Conservation (phyloP, 2,113 vertebrate genomes). For the Tachycineta bicolor region DNA sequence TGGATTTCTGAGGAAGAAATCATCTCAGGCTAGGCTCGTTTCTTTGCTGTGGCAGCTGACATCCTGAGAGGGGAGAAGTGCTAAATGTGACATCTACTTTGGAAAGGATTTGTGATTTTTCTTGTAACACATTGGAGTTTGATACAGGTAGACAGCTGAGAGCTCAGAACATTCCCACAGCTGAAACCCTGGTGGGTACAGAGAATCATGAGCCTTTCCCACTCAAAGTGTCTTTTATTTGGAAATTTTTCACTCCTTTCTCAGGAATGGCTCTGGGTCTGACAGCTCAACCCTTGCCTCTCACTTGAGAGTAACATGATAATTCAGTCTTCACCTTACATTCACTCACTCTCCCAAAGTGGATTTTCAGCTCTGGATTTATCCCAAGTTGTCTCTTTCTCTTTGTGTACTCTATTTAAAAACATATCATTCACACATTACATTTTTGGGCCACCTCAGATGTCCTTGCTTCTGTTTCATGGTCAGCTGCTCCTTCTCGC, state of each 20-base stretch:
- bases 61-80: background rate
- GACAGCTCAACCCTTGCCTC: background rate
- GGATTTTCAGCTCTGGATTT: background rate
- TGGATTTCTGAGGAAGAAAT: slow-evolving; percentile 13
- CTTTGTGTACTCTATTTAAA: background rate
- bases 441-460: slow-evolving; percentile 6
- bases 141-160: background rate
- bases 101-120: background rate
- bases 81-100: background rate
- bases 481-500: slow-evolving; percentile 34
- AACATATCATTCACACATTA: background rate
- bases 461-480: slow-evolving; percentile 35
- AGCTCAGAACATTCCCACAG: background rate
- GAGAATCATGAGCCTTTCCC: background rate
- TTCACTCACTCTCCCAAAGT: background rate
- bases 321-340: background rate
- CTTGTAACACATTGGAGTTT: background rate
- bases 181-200: background rate
- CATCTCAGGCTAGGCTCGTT: background rate
- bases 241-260: background rate
- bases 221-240: background rate
- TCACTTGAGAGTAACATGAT: background rate
- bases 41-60: background rate
- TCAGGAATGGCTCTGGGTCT: background rate
- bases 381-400: background rate